Evolutionary conservation across 2,113 vertebrate genomes (phyloP).

Genomic region (Thermophis baileyi): DNA sequence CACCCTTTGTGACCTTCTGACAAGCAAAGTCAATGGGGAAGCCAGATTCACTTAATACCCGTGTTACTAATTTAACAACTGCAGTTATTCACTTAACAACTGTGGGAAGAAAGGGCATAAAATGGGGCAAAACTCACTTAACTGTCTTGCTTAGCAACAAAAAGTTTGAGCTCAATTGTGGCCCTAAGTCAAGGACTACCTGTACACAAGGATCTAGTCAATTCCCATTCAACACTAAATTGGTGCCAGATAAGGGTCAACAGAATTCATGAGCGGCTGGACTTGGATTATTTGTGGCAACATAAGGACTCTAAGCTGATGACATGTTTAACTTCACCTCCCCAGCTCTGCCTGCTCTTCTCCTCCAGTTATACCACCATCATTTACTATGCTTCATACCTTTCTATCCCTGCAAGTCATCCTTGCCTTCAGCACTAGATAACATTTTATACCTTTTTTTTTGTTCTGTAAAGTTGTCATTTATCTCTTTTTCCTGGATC

Average conservation of each 20-base stretch:
- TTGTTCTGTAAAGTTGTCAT: not conserved
- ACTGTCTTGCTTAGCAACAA: not conserved
- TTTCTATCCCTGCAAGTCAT: not conserved
- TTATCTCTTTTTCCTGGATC: not conserved
- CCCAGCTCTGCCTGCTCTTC: not conserved
- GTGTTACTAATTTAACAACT: not conserved
- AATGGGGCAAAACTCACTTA: not conserved
- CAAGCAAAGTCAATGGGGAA: not conserved
- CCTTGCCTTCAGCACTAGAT: not conserved
- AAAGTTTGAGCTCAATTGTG: not conserved
- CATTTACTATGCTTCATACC: not conserved
- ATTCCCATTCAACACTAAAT: not conserved
- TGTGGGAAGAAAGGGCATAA: not conserved
- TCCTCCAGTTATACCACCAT: not conserved
- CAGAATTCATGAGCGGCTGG: not conserved
- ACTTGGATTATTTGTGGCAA: not conserved
- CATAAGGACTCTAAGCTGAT: not conserved
- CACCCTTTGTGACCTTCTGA: not conserved
- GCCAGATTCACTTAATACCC: not conserved
- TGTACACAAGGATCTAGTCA: not conserved
- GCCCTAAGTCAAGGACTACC: not conserved
- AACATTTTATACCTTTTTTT: not conserved
- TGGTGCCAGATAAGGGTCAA: not conserved
- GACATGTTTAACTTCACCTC: not conserved
- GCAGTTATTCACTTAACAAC: not conserved